Percentiles rank a stretch among this genome's conserved stretches.
These are phyloP conservation scores for Scolopax rusticola DNA, from an alignment of 2,797 vertebrate genomes.

Conservation along the genomic window DNA sequence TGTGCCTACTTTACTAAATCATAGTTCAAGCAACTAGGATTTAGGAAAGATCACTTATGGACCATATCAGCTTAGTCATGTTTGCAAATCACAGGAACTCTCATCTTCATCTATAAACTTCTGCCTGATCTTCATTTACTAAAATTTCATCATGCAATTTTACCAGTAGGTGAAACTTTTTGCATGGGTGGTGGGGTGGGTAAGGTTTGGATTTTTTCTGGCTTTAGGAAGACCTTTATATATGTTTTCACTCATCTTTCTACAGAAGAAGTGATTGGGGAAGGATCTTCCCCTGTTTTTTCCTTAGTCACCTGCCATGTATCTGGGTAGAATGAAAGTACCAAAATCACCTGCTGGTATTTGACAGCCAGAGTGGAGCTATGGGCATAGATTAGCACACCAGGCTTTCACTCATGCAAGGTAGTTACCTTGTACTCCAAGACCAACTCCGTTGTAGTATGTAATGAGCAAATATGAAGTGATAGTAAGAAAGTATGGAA, in stretches of 20 bases:
- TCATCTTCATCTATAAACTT: background rate
- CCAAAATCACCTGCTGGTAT: background rate
- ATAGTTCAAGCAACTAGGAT: background rate
- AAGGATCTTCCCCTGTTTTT: background rate
- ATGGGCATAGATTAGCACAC: background rate
- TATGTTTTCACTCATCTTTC: background rate
- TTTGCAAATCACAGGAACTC: background rate
- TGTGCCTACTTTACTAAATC: background rate
- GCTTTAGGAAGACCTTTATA: background rate
- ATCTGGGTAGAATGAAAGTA: background rate
- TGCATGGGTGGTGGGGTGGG: rapidly evolving
- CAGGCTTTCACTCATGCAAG: background rate
- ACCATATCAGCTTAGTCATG: background rate
- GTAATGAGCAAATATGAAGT: background rate
- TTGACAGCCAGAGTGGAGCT: background rate
- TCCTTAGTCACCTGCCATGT: background rate
- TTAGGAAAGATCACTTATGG: background rate
- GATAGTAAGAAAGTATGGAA: background rate
- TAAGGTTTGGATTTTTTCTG: background rate
- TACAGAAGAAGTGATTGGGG: background rate
- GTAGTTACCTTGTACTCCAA: background rate
- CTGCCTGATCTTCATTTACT: background rate
- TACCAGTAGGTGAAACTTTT: background rate
- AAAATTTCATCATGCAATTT: background rate
- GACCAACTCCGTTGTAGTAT: background rate